Conservation (phyloP, 1,140 invertebrate species). For the Trichonephila inaurata region DNA sequence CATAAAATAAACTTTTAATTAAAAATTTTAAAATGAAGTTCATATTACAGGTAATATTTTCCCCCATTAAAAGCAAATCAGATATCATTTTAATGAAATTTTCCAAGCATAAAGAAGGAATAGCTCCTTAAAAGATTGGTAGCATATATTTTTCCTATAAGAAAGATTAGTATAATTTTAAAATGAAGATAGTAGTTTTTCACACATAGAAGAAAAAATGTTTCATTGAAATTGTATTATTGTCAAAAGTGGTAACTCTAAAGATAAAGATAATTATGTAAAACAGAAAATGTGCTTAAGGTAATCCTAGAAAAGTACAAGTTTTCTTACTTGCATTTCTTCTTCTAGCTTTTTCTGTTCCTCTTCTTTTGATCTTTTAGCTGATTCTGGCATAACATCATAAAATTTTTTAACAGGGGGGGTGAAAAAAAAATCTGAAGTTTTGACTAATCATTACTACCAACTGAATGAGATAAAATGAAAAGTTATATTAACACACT, state of each 20-base stretch:
- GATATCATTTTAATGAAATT: neutral
- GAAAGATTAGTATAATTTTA: no score
- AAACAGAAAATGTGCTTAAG: no score
- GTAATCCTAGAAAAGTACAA: neutral
- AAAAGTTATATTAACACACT: neutral
- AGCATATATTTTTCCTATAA: no score
- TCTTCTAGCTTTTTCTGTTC: conserved; percentile 79
- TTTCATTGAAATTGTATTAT: no score
- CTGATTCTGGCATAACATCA: conserved; percentile 97
- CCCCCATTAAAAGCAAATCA: no score
- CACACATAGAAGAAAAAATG: no score
- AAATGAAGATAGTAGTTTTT: no score
- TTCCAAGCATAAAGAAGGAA: neutral
- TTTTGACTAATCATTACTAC: conserved; percentile 99
- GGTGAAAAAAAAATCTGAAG: conserved; percentile 93
- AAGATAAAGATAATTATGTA: no score
- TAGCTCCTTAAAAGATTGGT: no score
- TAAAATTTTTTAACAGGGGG: conserved; percentile 96
- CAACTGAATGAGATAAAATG: conserved; percentile 84
- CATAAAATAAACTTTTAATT: neutral
- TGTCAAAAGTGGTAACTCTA: no score
- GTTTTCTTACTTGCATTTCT: conserved; percentile 72
- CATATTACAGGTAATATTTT: neutral
- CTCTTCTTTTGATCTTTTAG: conserved; percentile 88
- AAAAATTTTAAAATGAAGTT: neutral